Conservation (phyloP, 2,888 invertebrate species). For the Lasioglossum lativentre region DNA sequence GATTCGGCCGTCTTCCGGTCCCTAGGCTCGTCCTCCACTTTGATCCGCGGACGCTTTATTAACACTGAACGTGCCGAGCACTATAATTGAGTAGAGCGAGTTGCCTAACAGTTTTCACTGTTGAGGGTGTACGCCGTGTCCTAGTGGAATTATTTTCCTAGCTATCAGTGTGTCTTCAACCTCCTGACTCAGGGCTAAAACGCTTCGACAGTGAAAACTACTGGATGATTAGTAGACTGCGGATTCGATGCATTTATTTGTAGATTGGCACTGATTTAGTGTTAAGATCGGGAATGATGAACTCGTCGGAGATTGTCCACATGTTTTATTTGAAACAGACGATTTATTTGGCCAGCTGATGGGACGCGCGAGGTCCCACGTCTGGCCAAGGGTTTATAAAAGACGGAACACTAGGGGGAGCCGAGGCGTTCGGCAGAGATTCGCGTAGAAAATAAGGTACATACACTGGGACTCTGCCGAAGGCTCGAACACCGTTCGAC, state of each 20-base stretch:
- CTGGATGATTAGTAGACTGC: too few relatives aligned
- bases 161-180: neutral
- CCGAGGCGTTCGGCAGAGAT: neutral
- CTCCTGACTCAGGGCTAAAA: neutral
- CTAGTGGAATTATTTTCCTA: neutral
- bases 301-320: neutral
- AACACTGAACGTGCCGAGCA: neutral
- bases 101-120: neutral
- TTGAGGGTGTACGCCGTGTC: neutral
- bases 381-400: neutral
- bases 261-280: neutral
- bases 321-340: conserved; percentile 41
- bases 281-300: neutral
- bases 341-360: neutral
- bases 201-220: too few relatives aligned
- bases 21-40: neutral
- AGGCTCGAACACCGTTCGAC: neutral
- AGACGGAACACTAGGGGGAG: conserved; percentile 2
- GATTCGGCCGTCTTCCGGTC: conserved; percentile 38
- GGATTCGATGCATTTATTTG: neutral
- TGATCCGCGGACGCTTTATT: neutral
- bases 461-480: neutral
- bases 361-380: neutral
- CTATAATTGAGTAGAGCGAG: neutral
- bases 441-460: conserved; percentile 19